These are phyloP conservation scores for Coturnix japonica DNA, from an alignment of 2,113 vertebrate species.

Conservation along the genomic window DNA sequence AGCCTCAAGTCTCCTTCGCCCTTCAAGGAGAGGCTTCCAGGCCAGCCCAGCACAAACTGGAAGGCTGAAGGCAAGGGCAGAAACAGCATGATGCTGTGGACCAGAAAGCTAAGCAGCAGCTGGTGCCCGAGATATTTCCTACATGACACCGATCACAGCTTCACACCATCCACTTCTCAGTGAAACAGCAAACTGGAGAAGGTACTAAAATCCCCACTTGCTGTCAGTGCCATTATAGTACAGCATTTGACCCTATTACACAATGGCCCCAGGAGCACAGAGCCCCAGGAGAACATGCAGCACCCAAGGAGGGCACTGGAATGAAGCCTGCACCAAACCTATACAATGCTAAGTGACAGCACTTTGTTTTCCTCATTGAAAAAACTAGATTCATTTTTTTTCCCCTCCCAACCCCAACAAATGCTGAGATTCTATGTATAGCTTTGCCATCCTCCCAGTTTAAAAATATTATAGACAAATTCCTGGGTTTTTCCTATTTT, in stretches of 20 bases:
- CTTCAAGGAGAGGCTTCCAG: background rate
- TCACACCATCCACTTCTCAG: rapidly evolving
- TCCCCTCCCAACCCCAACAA: background rate
- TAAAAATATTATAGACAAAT: slow-evolving; percentile 67
- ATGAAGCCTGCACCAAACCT: background rate
- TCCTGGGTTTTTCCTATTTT: slow-evolving; percentile 78
- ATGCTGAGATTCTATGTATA: slow-evolving; percentile 69
- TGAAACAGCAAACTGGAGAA: background rate
- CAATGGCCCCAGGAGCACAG: background rate
- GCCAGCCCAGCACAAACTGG: background rate
- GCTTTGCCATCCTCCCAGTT: slow-evolving; percentile 50
- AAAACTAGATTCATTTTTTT: slow-evolving; percentile 31
- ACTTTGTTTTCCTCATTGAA: slow-evolving; percentile 36
- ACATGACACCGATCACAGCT: rapidly evolving
- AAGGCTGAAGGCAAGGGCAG: background rate
- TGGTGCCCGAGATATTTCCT: rapidly evolving
- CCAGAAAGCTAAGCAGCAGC: background rate
- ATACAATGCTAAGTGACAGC: background rate
- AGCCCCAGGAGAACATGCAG: rapidly evolving
- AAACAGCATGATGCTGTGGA: rapidly evolving
- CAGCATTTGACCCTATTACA: rapidly evolving
- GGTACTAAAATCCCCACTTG: background rate
- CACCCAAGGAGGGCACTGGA: background rate
- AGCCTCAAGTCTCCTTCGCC: background rate
- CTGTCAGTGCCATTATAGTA: background rate